Base-by-base conservation (phyloP, 1,140 invertebrate species). In the Lasaia peninsularis region DNA sequence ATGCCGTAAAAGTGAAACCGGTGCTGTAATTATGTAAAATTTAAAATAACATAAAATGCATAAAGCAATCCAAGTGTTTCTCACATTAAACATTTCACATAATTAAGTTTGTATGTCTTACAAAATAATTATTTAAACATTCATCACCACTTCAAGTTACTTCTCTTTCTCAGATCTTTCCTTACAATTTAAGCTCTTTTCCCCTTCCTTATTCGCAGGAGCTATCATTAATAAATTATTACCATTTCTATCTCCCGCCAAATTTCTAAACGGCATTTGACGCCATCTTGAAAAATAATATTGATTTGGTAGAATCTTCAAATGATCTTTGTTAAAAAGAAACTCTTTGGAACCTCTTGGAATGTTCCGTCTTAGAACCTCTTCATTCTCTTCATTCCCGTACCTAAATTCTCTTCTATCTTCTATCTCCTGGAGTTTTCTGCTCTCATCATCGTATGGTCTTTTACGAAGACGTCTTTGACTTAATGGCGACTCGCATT, bases 161-260 rank as follows among this genome's bases (percentile, higher is more conserved):
- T 55, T 55, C 4, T 55, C 53, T 32, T 55, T 55, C 2, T 55
- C 37, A 21, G 35, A 32, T 48, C 63, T 67, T 35, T 67, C 64
- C 51, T 67, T 67, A 28, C 33, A 52, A 31, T 21, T 69, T 7
- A 34, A 28, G 52, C 80, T 73, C 31, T 65, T 70, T 20, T 85
- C 74, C 21, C 80, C 75, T 24, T 60, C 28, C 28, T 78, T 83
- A 11, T 28, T 31, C 28, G 71, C 63, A 11, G 92, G 91, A 0
- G 92, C 92, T 9, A 93, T 93, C 92, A 93, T 93, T 33, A 93
- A 57, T 4, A 94, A 67, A 77, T 93, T 93, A 60, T 93, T 93
- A 0, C 92, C 91, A 73, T 93, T 93, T 37, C 91, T 88, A 65
- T 94, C 74, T 2, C 71, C 92, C 11, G 90, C 71, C 11, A 89